phyloP scores from a whole-genome alignment of 2,888 invertebrate genomes.

The Epicampocera succincta region DNA sequence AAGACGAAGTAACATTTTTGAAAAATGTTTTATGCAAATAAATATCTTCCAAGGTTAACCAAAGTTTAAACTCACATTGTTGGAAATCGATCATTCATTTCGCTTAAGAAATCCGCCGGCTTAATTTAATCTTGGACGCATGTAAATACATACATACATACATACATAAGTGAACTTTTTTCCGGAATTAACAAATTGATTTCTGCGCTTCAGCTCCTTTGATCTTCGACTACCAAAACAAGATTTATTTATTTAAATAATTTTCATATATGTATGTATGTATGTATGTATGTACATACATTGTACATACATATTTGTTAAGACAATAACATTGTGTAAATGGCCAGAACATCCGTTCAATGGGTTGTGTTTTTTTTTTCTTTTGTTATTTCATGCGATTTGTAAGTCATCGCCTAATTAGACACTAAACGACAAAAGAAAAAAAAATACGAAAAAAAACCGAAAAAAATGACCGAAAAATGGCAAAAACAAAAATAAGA shows the following conservation, averaged over 20 bases:
- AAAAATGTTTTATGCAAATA: too few species aligned
- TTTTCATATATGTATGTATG: too few species aligned
- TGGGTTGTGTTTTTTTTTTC: conserved; percentile 26
- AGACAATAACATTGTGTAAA: conserved; percentile 37
- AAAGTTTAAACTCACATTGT: too few species aligned
- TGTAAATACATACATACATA: too few species aligned
- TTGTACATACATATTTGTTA: too few species aligned
- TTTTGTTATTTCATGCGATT: conserved; percentile 26
- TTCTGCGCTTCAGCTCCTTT: conserved; percentile 40
- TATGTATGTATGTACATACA: too few species aligned
- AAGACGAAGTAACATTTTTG: too few species aligned
- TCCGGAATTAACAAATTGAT: conserved; percentile 45
- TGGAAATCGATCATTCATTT: too few species aligned
- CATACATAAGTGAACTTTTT: conserved; percentile 28
- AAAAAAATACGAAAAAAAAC: not conserved
- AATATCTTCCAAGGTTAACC: too few species aligned
- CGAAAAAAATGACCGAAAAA: conserved; percentile 7
- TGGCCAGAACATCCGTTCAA: conserved; percentile 37
- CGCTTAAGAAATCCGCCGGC: too few species aligned
- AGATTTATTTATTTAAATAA: conserved; percentile 57
- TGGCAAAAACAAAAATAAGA: conserved; percentile 4
- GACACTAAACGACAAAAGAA: conserved; percentile 9
- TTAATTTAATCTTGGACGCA: too few species aligned
- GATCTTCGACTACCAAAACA: conserved; percentile 49
- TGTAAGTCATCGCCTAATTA: conserved; percentile 50